These are phyloP conservation scores for Stichopus chloronotus DNA, from an alignment of 35 echinoderm and acorn worm genomes.

Conservation along the genomic window DNA sequence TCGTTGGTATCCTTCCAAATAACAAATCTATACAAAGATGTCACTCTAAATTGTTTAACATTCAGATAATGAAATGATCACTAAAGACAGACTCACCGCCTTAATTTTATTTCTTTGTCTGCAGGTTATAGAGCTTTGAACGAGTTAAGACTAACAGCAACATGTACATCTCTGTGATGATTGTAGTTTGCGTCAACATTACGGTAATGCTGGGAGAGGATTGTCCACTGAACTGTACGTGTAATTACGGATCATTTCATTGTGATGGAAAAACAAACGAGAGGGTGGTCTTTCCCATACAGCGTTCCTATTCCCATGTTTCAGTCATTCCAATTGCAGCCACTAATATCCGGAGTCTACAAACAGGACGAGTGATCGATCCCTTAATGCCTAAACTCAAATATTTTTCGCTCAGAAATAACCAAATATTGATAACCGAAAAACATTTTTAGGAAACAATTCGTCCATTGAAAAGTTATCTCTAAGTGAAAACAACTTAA, in stretches of 20 bases:
- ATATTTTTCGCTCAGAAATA: background rate
- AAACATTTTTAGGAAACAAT: background rate
- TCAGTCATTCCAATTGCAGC: background rate
- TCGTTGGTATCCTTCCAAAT: no score
- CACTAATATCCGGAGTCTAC: background rate
- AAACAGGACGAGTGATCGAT: background rate
- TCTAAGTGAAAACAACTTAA: background rate
- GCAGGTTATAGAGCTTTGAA: no score
- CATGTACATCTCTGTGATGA: no score
- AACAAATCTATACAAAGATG: no score
- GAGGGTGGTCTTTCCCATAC: background rate
- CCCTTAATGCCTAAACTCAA: background rate
- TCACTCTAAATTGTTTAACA: no score
- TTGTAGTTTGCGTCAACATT: background rate
- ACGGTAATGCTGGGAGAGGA: background rate
- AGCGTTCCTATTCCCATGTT: background rate
- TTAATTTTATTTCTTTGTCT: no score
- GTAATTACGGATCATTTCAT: background rate
- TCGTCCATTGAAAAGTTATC: background rate
- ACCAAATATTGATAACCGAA: background rate
- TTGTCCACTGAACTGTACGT: background rate
- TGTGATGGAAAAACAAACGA: background rate
- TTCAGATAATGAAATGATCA: no score
- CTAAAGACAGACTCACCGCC: no score
- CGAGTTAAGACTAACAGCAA: no score